Evolutionary conservation across 1,140 invertebrate genomes (phyloP).

Genomic region (Pissodes strobi): DNA sequence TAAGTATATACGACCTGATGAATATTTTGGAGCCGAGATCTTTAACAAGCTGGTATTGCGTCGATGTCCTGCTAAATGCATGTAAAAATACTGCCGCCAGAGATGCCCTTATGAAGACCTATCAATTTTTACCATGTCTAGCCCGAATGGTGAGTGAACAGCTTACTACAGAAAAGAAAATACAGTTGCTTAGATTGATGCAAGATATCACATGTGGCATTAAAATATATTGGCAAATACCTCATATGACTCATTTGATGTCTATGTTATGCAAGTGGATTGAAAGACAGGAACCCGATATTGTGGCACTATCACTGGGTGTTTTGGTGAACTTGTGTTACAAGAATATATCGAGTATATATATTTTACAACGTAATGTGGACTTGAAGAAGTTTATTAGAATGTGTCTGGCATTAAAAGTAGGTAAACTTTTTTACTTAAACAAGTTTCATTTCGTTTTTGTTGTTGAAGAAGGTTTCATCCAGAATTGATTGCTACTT

Average conservation of each 20-base stretch:
- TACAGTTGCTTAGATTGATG: constrained; percentile 60
- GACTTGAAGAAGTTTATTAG: constrained; percentile 66
- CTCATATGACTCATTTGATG: constrained; percentile 66
- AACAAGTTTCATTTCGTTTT: too few relatives aligned
- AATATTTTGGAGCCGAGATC: constrained; percentile 50
- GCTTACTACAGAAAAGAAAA: constrained; percentile 61
- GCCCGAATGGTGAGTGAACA: constrained; percentile 62
- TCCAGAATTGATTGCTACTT: too few relatives aligned
- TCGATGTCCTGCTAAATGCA: constrained; percentile 65
- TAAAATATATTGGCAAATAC: constrained; percentile 72
- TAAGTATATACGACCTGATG: constrained; percentile 59
- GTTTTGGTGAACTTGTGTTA: constrained; percentile 75
- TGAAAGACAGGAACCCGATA: constrained; percentile 60
- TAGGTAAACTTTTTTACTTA: too few relatives aligned
- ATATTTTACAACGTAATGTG: constrained; percentile 66
- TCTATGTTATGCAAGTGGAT: constrained; percentile 66
- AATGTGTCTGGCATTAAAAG: constrained; percentile 63
- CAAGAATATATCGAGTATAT: constrained; percentile 69
- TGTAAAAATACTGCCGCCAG: constrained; percentile 64
- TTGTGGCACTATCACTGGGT: constrained; percentile 63
- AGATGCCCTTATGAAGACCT: constrained; percentile 66
- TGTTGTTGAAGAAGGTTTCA: too few relatives aligned
- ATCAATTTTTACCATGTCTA: constrained; percentile 69
- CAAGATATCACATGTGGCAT: constrained; percentile 72
- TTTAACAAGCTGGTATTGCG: constrained; percentile 61